Evolutionary conservation across 2,888 invertebrate species (phyloP).

Genomic region (Eupithecia insigniata): DNA sequence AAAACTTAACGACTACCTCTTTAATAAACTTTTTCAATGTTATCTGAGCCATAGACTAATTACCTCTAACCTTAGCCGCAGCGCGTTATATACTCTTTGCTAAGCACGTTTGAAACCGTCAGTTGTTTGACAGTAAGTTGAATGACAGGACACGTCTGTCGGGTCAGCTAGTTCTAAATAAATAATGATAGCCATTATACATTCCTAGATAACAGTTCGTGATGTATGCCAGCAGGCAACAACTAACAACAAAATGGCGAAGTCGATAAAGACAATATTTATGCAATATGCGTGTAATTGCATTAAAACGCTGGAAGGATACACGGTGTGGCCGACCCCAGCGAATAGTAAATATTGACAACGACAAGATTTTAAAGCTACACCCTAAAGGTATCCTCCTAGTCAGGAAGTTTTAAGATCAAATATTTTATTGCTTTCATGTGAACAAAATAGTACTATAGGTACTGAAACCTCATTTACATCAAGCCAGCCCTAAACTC

Average conservation of each 20-base stretch:
- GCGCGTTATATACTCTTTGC: no score
- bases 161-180: neutral
- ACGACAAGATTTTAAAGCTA: neutral
- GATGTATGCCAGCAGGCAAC: conserved; percentile 18
- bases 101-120: no score
- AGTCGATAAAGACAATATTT: conserved; percentile 24
- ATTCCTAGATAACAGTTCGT: conserved; percentile 5
- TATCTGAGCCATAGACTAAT: no score
- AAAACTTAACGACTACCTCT: no score
- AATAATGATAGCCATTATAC: neutral
- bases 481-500: neutral
- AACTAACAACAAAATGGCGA: conserved; percentile 23
- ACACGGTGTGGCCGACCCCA: neutral
- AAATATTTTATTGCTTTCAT: neutral
- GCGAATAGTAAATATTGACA: neutral
- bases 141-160: no score
- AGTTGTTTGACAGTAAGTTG: no score
- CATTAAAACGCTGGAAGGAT: conserved; percentile 16
- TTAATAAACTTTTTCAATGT: no score
- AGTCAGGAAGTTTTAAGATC: no score
- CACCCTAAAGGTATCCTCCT: no score
- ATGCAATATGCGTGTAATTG: conserved; percentile 29
- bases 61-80: no score
- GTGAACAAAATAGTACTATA: neutral
- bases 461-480: neutral